Percentiles rank a stretch among this genome's conserved stretches.
These are phyloP conservation scores for Dicaeum eximium DNA, from an alignment of 2,113 vertebrate genomes.

Conservation along the genomic window DNA sequence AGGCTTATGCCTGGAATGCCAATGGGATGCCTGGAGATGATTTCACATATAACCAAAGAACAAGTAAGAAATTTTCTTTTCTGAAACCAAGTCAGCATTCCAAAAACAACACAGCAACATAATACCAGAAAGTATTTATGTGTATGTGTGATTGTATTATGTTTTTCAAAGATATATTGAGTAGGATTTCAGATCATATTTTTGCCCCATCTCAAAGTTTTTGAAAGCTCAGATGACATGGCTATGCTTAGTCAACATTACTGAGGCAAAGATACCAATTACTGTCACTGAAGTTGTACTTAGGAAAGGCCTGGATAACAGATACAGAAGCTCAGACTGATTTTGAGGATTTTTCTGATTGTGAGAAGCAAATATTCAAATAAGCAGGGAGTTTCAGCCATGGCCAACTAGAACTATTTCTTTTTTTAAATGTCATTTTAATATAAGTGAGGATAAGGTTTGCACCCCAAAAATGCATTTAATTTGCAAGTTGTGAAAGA, in stretches of 20 bases:
- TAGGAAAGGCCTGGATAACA: background rate
- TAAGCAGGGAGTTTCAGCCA: background rate
- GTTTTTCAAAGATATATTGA: background rate
- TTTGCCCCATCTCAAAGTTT: background rate
- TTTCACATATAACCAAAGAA: slow-evolving; percentile 83
- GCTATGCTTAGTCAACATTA: background rate
- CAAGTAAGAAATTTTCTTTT: slow-evolving; percentile 75
- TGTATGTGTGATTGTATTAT: background rate
- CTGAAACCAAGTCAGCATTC: background rate
- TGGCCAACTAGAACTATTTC: background rate
- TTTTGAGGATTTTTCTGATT: background rate
- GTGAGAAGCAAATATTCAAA: background rate
- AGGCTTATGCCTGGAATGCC: slow-evolving; percentile 81
- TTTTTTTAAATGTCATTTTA: background rate
- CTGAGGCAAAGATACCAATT: background rate
- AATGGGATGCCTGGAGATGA: slow-evolving; percentile 82
- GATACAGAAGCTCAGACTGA: background rate
- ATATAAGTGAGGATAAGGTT: background rate
- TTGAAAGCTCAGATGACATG: background rate
- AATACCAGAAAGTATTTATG: background rate
- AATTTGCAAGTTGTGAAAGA: background rate
- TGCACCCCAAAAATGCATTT: background rate
- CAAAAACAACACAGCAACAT: background rate
- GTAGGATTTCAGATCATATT: background rate
- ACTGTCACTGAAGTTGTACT: background rate